A percentile compares a stretch with the other conserved stretches of the same genome.
These are phyloP conservation scores for Oryzaephilus surinamensis DNA, from an alignment of 1,140 invertebrate genomes.

Conservation along the genomic window DNA sequence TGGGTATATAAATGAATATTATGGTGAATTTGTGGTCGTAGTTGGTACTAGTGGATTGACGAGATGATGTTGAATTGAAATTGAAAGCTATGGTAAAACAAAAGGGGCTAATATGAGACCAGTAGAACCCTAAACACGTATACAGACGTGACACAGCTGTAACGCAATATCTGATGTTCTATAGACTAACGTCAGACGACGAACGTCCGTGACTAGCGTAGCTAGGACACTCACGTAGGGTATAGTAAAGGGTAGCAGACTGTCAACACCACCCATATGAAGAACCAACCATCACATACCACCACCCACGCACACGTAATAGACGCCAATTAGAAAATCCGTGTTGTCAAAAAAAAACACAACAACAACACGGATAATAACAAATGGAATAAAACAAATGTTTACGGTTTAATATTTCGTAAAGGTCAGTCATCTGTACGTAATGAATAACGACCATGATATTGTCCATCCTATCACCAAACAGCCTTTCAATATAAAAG, in stretches of 20 bases:
- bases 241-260: slow-evolving; percentile 4
- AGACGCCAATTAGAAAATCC: too few relatives aligned
- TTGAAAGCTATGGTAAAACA: slow-evolving; percentile 13
- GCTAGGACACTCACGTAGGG: slow-evolving; percentile 19
- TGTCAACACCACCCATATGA: slow-evolving; percentile 2
- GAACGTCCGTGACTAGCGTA: slow-evolving; percentile 28
- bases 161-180: slow-evolving; percentile 30
- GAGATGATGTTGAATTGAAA: too few relatives aligned
- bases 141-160: slow-evolving; percentile 34
- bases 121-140: slow-evolving; percentile 34
- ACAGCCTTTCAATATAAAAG: neutral
- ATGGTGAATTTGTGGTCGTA: too few relatives aligned
- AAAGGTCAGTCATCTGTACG: slow-evolving; percentile 6
- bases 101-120: slow-evolving; percentile 28
- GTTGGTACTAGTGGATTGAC: too few relatives aligned
- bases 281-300: too few relatives aligned
- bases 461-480: neutral
- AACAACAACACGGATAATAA: too few relatives aligned
- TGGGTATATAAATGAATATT: too few relatives aligned
- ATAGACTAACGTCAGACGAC: slow-evolving; percentile 29
- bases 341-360: too few relatives aligned
- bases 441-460: slow-evolving; percentile 1
- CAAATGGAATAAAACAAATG: too few relatives aligned
- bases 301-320: too few relatives aligned
- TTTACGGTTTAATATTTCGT: too few relatives aligned